These are phyloP conservation scores for Rutpela maculata DNA, from an alignment of 2,888 invertebrate genomes.

Conservation along the genomic window DNA sequence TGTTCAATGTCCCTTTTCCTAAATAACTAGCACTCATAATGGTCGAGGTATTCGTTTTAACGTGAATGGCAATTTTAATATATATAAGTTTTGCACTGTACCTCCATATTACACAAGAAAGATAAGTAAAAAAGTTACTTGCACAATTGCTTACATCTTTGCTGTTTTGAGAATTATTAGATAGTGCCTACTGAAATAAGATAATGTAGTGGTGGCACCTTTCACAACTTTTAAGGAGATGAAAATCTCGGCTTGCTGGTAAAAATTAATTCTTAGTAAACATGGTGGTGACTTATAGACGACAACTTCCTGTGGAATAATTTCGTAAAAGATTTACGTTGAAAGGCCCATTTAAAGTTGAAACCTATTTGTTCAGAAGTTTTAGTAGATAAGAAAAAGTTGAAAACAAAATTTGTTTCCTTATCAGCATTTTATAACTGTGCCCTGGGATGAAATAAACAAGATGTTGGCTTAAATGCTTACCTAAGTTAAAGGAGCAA, in stretches of 20 bases:
- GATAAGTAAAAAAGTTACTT: too few relatives aligned
- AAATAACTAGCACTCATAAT: too few relatives aligned
- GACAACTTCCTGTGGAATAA: neutral
- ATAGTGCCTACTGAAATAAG: too few relatives aligned
- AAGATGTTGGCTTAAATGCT: neutral
- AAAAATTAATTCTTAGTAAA: neutral
- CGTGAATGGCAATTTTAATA: too few relatives aligned
- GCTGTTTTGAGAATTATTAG: too few relatives aligned
- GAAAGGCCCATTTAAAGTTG: neutral
- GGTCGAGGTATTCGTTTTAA: too few relatives aligned
- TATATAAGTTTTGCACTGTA: too few relatives aligned
- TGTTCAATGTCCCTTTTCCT: too few relatives aligned
- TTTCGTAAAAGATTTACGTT: neutral
- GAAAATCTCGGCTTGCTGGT: neutral
- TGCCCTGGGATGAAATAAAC: neutral
- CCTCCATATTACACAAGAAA: too few relatives aligned
- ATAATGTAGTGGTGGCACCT: neutral
- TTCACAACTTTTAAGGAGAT: neutral
- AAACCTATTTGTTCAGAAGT: neutral
- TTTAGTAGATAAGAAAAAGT: neutral
- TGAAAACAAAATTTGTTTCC: neutral
- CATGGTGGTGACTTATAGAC: neutral
- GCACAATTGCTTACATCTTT: too few relatives aligned
- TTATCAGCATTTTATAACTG: slow-evolving; percentile 6
- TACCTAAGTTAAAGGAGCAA: neutral